Evolutionary conservation across 2,113 vertebrate genomes (phyloP).

Genomic region (Rattus norvegicus): GRCr8 NC_086020.1:52407501-52408000

Average conservation of each 20-base stretch:
- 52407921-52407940: too few species aligned
- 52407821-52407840: background rate
- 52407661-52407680: rapidly evolving
- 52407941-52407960: background rate
- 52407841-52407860: background rate
- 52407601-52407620: background rate
- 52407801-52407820: background rate
- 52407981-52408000: background rate
- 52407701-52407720: background rate
- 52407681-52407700: background rate
- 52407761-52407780: background rate
- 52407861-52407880: background rate
- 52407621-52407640: background rate
- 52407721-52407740: background rate
- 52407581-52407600: background rate
- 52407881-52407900: too few species aligned
- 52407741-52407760: background rate
- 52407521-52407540: background rate
- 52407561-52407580: background rate
- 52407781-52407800: background rate
- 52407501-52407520: background rate
- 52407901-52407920: background rate
- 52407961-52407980: background rate
- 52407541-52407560: background rate
- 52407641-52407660: background rate